These are phyloP conservation scores for Rhaphigaster nebulosa DNA, from an alignment of 2,888 invertebrate species.

Conservation along the genomic window DNA sequence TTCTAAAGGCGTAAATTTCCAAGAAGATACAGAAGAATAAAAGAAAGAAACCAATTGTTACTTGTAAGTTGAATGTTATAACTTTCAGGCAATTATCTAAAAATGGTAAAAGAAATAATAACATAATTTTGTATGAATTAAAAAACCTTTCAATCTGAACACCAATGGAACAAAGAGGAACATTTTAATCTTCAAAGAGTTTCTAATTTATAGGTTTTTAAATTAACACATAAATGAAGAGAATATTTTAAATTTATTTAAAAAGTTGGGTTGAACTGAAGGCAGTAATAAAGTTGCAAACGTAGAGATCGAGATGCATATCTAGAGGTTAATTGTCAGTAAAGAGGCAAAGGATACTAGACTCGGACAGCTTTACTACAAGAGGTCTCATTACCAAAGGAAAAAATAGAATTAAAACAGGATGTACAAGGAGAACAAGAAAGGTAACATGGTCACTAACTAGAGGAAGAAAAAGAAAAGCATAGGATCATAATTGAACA, in stretches of 20 bases:
- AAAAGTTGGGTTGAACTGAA: not conserved
- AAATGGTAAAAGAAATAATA: not conserved
- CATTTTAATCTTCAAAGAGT: no score
- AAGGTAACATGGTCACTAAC: constrained; percentile 34
- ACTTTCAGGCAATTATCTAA: not conserved
- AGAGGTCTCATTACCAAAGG: not conserved
- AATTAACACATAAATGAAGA: no score
- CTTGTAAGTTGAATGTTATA: not conserved
- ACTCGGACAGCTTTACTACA: not conserved
- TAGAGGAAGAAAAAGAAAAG: not conserved
- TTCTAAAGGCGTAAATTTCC: not conserved
- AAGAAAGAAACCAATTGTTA: not conserved
- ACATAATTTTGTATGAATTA: not conserved
- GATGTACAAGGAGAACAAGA: not conserved
- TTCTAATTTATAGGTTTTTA: no score
- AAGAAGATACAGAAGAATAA: not conserved
- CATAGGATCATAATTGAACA: constrained; percentile 15
- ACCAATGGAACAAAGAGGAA: not conserved
- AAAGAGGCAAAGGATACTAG: not conserved
- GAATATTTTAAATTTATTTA: not conserved
- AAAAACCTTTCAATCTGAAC: not conserved
- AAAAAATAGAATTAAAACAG: constrained; percentile 14
- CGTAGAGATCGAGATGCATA: not conserved
- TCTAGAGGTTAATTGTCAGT: not conserved
- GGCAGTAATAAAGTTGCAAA: not conserved